A percentile compares a stretch with the other conserved stretches of the same genome.
Evolutionary conservation across 2,888 invertebrate species (phyloP).

Genomic region (Dryococelus australis): DNA sequence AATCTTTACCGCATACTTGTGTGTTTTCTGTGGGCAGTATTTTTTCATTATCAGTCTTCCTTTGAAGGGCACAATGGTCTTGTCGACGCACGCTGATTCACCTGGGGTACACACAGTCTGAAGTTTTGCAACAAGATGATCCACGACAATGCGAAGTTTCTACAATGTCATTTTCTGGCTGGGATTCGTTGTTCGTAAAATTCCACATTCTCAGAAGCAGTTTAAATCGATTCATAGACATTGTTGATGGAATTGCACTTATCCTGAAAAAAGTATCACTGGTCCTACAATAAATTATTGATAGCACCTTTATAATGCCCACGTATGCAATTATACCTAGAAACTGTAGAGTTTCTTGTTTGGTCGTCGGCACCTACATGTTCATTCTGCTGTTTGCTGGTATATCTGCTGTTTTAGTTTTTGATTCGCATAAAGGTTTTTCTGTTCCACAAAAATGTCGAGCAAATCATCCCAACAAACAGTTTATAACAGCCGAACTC

Average conservation of each 20-base stretch:
- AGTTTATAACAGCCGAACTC: not conserved
- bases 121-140: not conserved
- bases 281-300: not conserved
- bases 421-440: not conserved
- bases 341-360: not conserved
- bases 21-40: no score
- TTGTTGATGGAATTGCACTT: not conserved
- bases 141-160: not conserved
- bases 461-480: not conserved
- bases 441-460: not conserved
- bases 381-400: no score
- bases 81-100: not conserved
- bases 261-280: not conserved
- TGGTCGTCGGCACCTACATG: not conserved
- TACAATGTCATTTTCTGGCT: conserved; percentile 11
- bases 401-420: not conserved
- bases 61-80: not conserved
- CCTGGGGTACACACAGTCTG: not conserved
- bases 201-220: not conserved
- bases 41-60: no score
- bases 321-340: not conserved
- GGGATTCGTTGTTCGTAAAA: not conserved
- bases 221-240: not conserved
- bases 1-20: no score
- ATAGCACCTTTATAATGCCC: not conserved